These are phyloP conservation scores for Drosophila arawakana DNA, from an alignment of 1,140 invertebrate species.

Conservation along the genomic window DNA sequence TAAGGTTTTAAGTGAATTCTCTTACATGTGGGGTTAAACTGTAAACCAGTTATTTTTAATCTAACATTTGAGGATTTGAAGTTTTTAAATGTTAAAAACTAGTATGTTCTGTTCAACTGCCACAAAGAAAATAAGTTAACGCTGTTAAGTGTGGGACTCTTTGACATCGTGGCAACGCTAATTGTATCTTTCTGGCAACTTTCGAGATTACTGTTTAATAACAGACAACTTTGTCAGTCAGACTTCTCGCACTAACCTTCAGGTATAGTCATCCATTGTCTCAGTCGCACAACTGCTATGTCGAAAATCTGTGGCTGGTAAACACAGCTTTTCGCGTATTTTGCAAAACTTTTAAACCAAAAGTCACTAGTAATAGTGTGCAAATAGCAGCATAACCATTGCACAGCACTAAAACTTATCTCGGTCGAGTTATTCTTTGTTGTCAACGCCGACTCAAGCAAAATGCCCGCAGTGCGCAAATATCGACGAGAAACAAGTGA, in stretches of 20 bases:
- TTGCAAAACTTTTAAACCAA: conserved; percentile 20
- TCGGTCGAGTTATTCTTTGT: conserved; percentile 32
- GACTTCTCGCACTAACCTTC: conserved; percentile 13
- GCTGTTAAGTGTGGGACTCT: background rate
- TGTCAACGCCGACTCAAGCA: conserved; percentile 17
- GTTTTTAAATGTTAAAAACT: background rate
- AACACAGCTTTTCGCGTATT: conserved; percentile 47
- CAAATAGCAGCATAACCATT: conserved; percentile 22
- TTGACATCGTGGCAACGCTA: conserved; percentile 14
- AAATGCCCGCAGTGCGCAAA: conserved; percentile 87
- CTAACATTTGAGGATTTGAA: background rate
- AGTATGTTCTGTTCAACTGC: background rate
- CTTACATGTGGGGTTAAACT: background rate
- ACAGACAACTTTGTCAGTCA: conserved; percentile 13
- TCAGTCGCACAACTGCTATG: conserved; percentile 32
- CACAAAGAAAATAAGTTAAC: background rate
- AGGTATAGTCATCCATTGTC: conserved; percentile 7
- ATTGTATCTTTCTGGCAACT: conserved; percentile 9
- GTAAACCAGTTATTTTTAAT: background rate
- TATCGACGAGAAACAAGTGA: conserved; percentile 94
- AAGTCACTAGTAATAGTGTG: conserved; percentile 42
- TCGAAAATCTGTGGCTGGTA: conserved; percentile 43
- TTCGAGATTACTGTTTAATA: conserved; percentile 17
- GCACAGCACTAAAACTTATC: conserved; percentile 34
- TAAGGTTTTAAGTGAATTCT: background rate